A percentile compares a stretch with the other conserved stretches of the same genome.
phyloP scores from a whole-genome alignment of 1,140 invertebrate species.

The Lepidurus arcticus region DNA sequence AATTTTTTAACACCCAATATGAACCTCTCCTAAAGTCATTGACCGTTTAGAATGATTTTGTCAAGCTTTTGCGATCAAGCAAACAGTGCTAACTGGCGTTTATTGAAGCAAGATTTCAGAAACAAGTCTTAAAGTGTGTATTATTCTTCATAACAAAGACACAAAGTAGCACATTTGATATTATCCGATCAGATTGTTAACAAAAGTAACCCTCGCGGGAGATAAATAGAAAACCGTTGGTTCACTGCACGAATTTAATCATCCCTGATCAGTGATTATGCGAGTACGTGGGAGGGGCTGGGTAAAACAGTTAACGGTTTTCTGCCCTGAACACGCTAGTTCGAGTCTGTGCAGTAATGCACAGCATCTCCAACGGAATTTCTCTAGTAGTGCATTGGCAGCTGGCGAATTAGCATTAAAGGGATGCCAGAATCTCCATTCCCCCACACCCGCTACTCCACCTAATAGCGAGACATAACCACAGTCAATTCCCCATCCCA shows the following conservation, averaged over 20 bases:
- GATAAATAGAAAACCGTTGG: background rate
- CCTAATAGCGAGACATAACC: background rate
- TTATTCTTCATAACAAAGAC: too few relatives aligned
- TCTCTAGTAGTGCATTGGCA: slow-evolving; percentile 9
- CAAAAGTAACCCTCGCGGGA: background rate
- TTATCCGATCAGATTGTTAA: background rate
- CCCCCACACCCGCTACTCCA: background rate
- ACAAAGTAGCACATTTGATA: too few relatives aligned
- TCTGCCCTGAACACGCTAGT: background rate
- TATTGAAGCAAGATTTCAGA: too few relatives aligned
- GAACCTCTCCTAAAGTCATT: too few relatives aligned
- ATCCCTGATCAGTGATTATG: background rate
- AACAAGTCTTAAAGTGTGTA: too few relatives aligned
- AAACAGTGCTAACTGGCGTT: too few relatives aligned
- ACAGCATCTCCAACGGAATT: slow-evolving; percentile 16
- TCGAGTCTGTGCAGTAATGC: background rate
- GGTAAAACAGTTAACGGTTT: background rate
- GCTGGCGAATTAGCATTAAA: background rate
- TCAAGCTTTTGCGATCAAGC: too few relatives aligned
- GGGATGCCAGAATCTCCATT: background rate
- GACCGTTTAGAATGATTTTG: too few relatives aligned
- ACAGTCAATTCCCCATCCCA: background rate
- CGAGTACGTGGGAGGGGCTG: background rate
- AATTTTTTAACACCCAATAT: too few relatives aligned
- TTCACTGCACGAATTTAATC: background rate